Base-by-base conservation (phyloP, 2,797 vertebrate genomes). In the Paramormyrops hopkinsi region DNA sequence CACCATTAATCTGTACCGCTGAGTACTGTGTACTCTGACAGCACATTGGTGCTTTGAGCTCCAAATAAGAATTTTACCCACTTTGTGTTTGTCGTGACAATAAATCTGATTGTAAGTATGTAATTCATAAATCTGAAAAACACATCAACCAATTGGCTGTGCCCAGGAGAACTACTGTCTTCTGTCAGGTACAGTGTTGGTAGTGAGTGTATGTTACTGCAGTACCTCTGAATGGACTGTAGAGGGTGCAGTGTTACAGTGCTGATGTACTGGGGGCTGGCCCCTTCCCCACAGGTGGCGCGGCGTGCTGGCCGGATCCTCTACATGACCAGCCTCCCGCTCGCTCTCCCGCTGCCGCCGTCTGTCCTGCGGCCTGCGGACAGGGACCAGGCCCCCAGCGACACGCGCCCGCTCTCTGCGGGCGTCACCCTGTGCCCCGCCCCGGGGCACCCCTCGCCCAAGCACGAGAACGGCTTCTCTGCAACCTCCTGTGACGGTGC, bases 311-410 rank as follows among this genome's bases (percentile, higher is more conserved):
- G 98, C 93, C 95, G 98, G 51, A 96, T 99, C 76, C 96, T 99
- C 94, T 99, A 97, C 94, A 97, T 99, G 98, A 98, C 97, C 4
- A 98, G 98, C 48, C 96, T 99, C 92, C 98, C 98, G 0, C 93
- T 99, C 96, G 96, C 97, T 0, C 95, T 99, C 93, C 98, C 98
- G 0, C 95, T 99, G 91, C 97, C 97, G 22, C 96, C 97, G 29
- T 96, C 98, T 0, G 95, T 94, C 1, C 92, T 97, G 59, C 96
- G 95, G 88, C 94, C 95, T 6, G 92, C 94, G 0, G 96, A 96
- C 87, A 93, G 95, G 56, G 96, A 96, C 73, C 90, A 94, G 92
- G 91, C 95, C 19, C 44, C 93, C 0, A 89, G 92, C 0, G 96
- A 97, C 46, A 97, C 97, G n/a, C 96, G 97, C 69, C 96, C 97